Conservation (phyloP, 2,888 invertebrate species). For the Apamea sordens region DNA sequence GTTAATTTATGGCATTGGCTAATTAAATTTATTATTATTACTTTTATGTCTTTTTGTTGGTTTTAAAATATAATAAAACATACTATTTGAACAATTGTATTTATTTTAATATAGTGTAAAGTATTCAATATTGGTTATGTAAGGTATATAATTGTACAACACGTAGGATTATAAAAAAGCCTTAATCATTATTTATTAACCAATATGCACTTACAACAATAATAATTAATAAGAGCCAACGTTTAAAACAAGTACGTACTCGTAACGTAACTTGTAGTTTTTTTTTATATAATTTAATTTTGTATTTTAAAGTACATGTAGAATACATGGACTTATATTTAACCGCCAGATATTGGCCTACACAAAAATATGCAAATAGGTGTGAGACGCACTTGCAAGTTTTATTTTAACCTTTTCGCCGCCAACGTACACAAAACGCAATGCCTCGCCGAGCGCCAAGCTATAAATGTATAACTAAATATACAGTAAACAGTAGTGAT, state of each 20-base stretch:
- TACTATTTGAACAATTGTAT: conserved; percentile 44
- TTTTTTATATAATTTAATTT: no score
- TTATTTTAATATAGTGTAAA: conserved; percentile 52
- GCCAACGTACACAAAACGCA: no score
- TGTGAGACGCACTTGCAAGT: neutral
- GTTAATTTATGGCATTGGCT: conserved; percentile 40
- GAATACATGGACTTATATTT: neutral
- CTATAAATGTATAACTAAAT: no score
- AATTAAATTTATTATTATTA: conserved; percentile 32
- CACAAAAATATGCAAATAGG: neutral
- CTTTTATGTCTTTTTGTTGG: conserved; percentile 9
- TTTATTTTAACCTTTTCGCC: no score
- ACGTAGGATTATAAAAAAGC: conserved; percentile 42
- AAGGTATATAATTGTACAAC: conserved; percentile 46
- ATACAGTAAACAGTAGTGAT: no score
- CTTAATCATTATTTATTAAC: conserved; percentile 36
- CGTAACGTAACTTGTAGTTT: neutral
- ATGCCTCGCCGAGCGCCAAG: no score
- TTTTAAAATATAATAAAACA: conserved; percentile 51
- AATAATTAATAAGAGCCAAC: conserved; percentile 34
- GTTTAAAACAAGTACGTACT: conserved; percentile 24
- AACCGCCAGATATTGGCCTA: neutral
- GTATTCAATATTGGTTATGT: conserved; percentile 46
- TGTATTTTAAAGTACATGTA: neutral
- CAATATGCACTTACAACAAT: conserved; percentile 43